Conservation (phyloP, 2,113 vertebrate genomes). For the Lepus timidus region DNA sequence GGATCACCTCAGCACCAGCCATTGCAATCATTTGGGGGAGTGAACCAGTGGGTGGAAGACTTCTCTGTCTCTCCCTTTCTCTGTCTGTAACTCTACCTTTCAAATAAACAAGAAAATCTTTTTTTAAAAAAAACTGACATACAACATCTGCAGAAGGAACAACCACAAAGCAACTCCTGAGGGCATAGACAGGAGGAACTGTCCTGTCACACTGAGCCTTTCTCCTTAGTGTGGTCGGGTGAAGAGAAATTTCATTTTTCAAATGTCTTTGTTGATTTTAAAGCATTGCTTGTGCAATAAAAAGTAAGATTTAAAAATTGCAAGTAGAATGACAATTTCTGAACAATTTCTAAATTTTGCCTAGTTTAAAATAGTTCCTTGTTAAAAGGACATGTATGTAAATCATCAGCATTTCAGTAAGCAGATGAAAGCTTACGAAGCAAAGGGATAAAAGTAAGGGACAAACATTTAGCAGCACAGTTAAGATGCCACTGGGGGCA, state of each 20-base stretch:
- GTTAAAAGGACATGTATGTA: background rate
- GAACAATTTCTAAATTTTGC: background rate
- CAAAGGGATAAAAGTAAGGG: background rate
- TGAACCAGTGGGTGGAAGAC: too few species aligned
- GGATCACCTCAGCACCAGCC: too few species aligned
- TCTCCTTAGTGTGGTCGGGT: background rate
- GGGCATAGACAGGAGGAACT: background rate
- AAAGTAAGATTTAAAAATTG: background rate
- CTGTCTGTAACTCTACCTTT: too few species aligned
- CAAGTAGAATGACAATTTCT: background rate
- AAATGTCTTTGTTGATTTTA: background rate
- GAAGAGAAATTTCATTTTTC: background rate
- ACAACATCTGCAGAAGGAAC: background rate
- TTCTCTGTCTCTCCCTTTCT: too few species aligned
- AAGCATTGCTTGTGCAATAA: background rate
- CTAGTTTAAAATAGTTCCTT: constrained; percentile 27
- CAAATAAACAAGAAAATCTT: too few species aligned
- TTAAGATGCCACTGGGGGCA: too few species aligned
- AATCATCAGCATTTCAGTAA: background rate
- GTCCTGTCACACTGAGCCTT: background rate
- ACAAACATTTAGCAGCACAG: too few species aligned
- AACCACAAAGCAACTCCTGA: background rate
- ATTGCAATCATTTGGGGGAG: too few species aligned
- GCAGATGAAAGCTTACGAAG: background rate
- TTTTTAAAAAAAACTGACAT: too few species aligned